These are phyloP conservation scores for Salarias fasciatus DNA, from an alignment of 2,797 vertebrate species.

Conservation along the genomic window DNA sequence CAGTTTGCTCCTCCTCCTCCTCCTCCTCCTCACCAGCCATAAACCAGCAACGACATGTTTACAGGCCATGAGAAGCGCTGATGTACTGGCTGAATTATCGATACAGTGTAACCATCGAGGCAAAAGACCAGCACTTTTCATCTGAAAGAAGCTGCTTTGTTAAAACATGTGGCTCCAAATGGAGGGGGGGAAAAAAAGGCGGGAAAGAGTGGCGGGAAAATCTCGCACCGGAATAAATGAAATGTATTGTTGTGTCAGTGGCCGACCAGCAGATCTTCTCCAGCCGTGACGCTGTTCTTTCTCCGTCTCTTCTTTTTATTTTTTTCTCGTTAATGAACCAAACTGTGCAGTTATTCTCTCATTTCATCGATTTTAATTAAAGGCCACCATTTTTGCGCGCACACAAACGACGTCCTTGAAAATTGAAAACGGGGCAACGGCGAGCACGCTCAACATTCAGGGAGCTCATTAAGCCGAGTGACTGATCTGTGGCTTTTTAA, in stretches of 20 bases:
- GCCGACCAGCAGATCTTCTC: no score
- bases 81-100: conserved; percentile 28
- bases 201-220: no score
- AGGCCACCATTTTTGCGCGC: not conserved
- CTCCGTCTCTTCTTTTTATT: no score
- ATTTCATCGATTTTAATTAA: conserved; percentile 24
- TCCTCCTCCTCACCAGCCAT: conserved; percentile 1
- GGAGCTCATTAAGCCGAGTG: conserved; percentile 34
- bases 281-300: not conserved
- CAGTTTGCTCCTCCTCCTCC: no score
- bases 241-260: no score
- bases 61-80: conserved; percentile 9
- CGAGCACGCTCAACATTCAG: conserved; percentile 1
- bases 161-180: not conserved
- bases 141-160: not conserved
- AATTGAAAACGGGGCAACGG: conserved; percentile 7
- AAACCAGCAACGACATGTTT: conserved; percentile 42
- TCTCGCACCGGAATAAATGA: no score
- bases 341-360: not conserved
- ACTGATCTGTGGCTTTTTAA: conserved; percentile 47
- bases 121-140: conserved; percentile 1
- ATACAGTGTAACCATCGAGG: conserved; percentile 22
- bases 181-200: no score
- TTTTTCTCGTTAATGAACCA: not conserved
- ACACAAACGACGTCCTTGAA: conserved; percentile 10